Evolutionary conservation across 2,113 vertebrate species (phyloP).

Genomic region (Rattus rattus): DNA sequence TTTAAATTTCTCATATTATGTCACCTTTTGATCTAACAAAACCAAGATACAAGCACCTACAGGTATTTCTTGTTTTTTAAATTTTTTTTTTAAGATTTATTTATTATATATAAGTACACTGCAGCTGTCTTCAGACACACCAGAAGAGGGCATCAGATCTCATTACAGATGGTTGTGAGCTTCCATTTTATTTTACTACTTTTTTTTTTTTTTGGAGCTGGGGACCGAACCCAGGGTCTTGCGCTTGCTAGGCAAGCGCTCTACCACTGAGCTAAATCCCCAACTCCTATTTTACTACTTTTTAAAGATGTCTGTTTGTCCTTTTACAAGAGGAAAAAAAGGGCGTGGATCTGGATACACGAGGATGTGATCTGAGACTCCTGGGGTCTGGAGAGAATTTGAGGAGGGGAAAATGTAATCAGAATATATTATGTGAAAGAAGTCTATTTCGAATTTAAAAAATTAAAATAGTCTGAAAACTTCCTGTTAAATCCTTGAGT

Average conservation of each 20-base stretch:
- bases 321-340: not conserved
- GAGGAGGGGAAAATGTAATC: not conserved
- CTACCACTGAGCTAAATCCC: no score
- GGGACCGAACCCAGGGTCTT: no score
- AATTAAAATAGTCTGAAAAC: not conserved
- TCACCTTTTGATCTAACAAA: constrained; percentile 6
- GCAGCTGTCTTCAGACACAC: no score
- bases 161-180: no score
- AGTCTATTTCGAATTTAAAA: not conserved
- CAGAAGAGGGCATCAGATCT: no score
- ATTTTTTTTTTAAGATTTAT: no score
- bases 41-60: not conserved
- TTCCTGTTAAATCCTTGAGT: not conserved
- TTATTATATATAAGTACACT: no score
- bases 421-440: not conserved
- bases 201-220: no score
- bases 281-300: no score
- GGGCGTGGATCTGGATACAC: not conserved
- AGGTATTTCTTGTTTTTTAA: not conserved
- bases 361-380: not conserved
- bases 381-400: not conserved
- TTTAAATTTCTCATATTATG: not conserved
- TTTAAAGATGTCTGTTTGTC: not conserved
- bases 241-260: no score
- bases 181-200: no score